Conservation (phyloP, 2,797 vertebrate genomes). For the Epinephelus awoara region DNA sequence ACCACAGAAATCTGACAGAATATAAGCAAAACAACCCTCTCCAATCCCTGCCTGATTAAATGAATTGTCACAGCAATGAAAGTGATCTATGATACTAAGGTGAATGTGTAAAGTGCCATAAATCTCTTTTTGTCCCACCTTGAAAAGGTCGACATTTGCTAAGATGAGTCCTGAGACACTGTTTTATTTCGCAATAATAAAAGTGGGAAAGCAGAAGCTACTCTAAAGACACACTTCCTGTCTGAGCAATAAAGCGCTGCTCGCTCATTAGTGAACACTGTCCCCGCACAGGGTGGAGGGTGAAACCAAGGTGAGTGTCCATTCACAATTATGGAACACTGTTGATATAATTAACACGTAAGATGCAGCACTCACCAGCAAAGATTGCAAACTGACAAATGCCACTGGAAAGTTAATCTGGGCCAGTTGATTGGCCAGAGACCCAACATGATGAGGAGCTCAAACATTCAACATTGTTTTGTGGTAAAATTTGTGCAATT, state of each 20-base stretch:
- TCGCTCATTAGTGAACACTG: conserved; percentile 47
- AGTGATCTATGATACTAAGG: conserved; percentile 80
- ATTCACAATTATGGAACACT: neutral
- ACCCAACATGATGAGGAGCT: neutral
- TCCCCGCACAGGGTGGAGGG: conserved; percentile 14
- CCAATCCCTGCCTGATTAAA: conserved; percentile 75
- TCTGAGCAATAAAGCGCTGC: conserved; percentile 52
- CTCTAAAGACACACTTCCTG: conserved; percentile 52
- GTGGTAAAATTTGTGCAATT: neutral
- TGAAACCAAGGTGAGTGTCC: conserved; percentile 55
- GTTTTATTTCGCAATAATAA: conserved; percentile 73
- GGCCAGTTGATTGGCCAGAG: neutral
- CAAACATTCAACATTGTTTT: neutral
- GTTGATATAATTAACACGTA: neutral
- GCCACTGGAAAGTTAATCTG: neutral
- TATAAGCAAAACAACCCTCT: conserved; percentile 68
- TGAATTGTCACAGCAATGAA: conserved; percentile 76
- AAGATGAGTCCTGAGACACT: conserved; percentile 76
- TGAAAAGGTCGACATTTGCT: conserved; percentile 83
- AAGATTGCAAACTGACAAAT: neutral
- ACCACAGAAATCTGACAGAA: conserved; percentile 40
- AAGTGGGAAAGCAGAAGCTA: conserved; percentile 69
- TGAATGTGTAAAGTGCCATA: conserved; percentile 82
- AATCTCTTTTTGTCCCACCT: conserved; percentile 83
- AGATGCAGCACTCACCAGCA: neutral